phyloP scores from a whole-genome alignment of 2,797 vertebrate genomes.

The Acanthurus leucopareius region DNA sequence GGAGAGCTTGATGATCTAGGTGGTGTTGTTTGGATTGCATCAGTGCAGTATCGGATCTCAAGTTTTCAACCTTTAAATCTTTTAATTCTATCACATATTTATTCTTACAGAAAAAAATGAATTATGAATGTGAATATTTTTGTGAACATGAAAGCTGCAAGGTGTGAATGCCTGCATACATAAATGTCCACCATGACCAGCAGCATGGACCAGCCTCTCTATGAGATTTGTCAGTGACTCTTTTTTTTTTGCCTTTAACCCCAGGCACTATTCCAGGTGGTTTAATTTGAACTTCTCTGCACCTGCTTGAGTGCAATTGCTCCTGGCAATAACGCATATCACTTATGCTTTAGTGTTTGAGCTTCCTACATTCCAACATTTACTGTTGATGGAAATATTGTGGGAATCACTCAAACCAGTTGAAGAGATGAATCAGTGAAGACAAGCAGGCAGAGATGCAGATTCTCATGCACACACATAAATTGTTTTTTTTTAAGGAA shows the following conservation, averaged over 20 bases:
- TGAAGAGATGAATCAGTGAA: conserved; percentile 35
- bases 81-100: conserved; percentile 4
- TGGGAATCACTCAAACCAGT: conserved; percentile 38
- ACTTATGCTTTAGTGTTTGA: conserved; percentile 55
- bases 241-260: conserved; percentile 54
- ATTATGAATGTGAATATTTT: conserved; percentile 8
- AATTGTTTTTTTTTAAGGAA: conserved; percentile 26
- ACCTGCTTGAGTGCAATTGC: conserved; percentile 60
- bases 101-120: not conserved
- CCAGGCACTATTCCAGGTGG: conserved; percentile 64
- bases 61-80: conserved; percentile 17
- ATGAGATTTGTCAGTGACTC: conserved; percentile 47
- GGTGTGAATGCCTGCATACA: conserved; percentile 21
- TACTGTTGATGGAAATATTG: conserved; percentile 32
- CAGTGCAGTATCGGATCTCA: conserved; percentile 8
- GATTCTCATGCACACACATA: conserved; percentile 9
- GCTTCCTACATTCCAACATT: conserved; percentile 45
- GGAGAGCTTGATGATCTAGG: not conserved
- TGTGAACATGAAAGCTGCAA: not conserved
- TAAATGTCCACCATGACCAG: conserved; percentile 43
- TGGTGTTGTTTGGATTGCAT: not conserved
- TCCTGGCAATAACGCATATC: conserved; percentile 67
- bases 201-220: conserved; percentile 41
- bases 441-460: conserved; percentile 35
- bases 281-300: conserved; percentile 74